A percentile compares a stretch with the other conserved stretches of the same genome.
phyloP scores from a whole-genome alignment of 2,888 invertebrate species.

The Aelia acuminata region DNA sequence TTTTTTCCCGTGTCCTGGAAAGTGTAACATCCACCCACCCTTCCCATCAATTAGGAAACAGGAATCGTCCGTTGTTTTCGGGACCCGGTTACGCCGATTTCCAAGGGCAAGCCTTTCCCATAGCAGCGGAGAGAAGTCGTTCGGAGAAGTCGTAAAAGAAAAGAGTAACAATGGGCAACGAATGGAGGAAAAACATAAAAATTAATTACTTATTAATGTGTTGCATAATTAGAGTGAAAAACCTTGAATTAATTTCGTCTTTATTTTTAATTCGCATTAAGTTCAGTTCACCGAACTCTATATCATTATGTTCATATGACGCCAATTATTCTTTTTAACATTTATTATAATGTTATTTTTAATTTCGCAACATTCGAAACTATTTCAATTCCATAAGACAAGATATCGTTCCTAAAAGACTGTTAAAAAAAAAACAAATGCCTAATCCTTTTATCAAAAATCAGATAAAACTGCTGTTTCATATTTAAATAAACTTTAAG shows the following conservation, averaged over 20 bases:
- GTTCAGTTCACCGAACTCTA: neutral
- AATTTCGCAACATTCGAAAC: too few species aligned
- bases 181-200: neutral
- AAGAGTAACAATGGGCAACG: neutral
- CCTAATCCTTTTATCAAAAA: too few species aligned
- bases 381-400: too few species aligned
- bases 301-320: neutral
- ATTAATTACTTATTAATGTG: neutral
- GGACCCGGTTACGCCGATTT: neutral
- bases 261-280: neutral
- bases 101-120: neutral
- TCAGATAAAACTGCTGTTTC: too few species aligned
- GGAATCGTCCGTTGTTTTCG: constrained; percentile 5
- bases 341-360: too few species aligned
- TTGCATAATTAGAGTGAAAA: neutral
- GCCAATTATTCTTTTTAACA: too few species aligned
- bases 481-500: too few species aligned
- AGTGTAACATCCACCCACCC: constrained; percentile 32
- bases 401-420: too few species aligned
- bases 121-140: neutral
- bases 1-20: neutral
- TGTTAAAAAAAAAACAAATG: too few species aligned
- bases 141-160: neutral
- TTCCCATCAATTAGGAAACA: constrained; percentile 22
- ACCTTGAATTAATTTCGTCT: neutral